Conservation (phyloP, 1,140 invertebrate species). For the Hermatobates lingyangjiaoensis region DNA sequence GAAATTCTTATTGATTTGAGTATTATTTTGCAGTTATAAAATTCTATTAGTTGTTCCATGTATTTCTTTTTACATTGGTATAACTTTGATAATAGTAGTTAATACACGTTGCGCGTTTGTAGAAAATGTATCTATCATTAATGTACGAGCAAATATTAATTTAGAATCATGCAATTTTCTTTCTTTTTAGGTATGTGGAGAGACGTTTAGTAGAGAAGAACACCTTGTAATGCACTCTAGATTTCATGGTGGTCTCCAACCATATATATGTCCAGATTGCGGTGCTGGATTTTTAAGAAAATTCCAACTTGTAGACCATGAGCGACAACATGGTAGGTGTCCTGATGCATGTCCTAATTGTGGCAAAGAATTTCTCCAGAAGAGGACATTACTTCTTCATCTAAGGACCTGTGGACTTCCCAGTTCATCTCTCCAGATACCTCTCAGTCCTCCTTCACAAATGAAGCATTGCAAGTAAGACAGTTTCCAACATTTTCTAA, state of each 20-base stretch:
- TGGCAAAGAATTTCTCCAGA: constrained; percentile 66
- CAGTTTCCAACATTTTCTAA: constrained; percentile 23
- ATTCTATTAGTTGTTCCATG: too few relatives aligned
- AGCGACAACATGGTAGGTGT: constrained; percentile 52
- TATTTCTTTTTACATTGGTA: too few relatives aligned
- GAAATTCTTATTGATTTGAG: too few relatives aligned
- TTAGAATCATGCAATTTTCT: too few relatives aligned
- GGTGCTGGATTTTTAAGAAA: constrained; percentile 64
- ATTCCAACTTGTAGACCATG: constrained; percentile 67
- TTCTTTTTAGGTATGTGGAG: constrained; percentile 61
- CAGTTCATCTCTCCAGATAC: constrained; percentile 8
- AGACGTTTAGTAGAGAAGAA: constrained; percentile 70
- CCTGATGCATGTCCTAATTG: constrained; percentile 63
- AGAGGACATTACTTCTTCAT: constrained; percentile 55
- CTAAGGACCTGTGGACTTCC: constrained; percentile 18
- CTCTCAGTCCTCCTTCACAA: constrained; percentile 10
- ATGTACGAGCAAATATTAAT: too few relatives aligned
- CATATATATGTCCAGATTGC: constrained; percentile 62
- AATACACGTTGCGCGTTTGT: too few relatives aligned
- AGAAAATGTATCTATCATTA: too few relatives aligned
- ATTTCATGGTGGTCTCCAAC: constrained; percentile 62
- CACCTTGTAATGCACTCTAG: constrained; percentile 33
- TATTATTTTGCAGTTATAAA: too few relatives aligned
- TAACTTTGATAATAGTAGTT: too few relatives aligned
- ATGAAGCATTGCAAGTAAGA: constrained; percentile 27